Percentiles rank a stretch among this genome's conserved stretches.
These are phyloP conservation scores for Chiloscyllium punctatum DNA, from an alignment of 2,797 vertebrate species.

Conservation along the genomic window DNA sequence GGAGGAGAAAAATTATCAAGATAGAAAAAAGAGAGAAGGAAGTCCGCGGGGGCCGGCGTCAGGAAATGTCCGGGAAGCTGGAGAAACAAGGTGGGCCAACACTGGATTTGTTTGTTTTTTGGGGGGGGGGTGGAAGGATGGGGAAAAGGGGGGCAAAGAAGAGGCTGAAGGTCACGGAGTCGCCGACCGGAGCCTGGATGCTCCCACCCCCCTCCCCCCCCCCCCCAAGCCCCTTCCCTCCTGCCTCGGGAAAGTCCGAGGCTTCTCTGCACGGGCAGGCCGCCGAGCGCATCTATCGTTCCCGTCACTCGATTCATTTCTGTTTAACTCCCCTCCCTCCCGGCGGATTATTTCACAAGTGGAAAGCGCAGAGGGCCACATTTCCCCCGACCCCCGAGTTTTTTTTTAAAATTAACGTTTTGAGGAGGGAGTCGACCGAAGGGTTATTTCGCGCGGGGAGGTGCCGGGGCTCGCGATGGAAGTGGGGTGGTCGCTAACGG, in stretches of 20 bases:
- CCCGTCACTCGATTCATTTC: not conserved
- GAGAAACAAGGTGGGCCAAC: conserved; percentile 13
- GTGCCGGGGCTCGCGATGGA: too few species aligned
- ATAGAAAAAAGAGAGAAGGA: not conserved
- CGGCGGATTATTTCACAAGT: not conserved
- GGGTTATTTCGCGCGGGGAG: too few species aligned
- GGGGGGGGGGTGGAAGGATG: not conserved
- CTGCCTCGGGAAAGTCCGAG: not conserved
- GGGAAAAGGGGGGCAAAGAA: not conserved
- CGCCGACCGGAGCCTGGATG: too few species aligned
- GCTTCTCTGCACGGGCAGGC: not conserved
- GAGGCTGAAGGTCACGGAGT: not conserved
- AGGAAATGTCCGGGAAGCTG: conserved; percentile 36
- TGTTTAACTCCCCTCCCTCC: not conserved
- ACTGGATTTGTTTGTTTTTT: not conserved
- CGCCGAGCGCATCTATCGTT: not conserved
- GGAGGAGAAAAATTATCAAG: not conserved
- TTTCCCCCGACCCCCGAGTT: not conserved
- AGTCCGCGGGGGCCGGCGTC: not conserved
- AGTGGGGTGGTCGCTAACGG: not conserved
- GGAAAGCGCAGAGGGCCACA: not conserved
- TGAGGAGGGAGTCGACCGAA: not conserved
- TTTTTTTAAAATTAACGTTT: too few species aligned
- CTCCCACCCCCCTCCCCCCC: not conserved
- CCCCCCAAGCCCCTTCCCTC: too few species aligned